Conservation (phyloP, 1,140 invertebrate genomes). For the Microplitis demolitor region DNA sequence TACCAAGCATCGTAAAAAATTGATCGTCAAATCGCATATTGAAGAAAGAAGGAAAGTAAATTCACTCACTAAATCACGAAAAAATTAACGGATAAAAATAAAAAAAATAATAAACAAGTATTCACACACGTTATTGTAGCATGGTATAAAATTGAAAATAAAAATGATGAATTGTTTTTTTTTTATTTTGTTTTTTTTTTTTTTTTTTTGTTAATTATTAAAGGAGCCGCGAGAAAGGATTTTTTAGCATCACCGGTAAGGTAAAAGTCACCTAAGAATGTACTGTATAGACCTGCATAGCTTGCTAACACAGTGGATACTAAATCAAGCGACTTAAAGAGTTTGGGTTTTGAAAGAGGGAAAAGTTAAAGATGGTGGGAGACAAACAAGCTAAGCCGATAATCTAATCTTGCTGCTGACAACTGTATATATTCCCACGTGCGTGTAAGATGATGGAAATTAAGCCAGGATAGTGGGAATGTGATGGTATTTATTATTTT, state of each 20-base stretch:
- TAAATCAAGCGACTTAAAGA: conserved; percentile 38
- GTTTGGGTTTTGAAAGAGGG: conserved; percentile 40
- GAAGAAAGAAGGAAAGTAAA: background rate
- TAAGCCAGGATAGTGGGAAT: background rate
- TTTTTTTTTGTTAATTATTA: background rate
- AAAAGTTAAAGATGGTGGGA: conserved; percentile 22
- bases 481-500: background rate
- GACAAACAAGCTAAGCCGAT: conserved; percentile 29
- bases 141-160: too few relatives aligned
- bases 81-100: background rate
- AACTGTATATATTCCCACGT: conserved; percentile 17
- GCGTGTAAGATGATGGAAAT: background rate
- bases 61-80: conserved; percentile 2
- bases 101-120: too few relatives aligned
- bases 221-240: background rate
- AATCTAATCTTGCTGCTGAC: conserved; percentile 38
- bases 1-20: conserved; percentile 39
- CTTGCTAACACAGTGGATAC: conserved; percentile 32
- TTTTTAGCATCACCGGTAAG: background rate
- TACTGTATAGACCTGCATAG: background rate
- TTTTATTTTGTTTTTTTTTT: background rate
- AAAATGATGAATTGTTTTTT: background rate
- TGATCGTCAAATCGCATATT: conserved; percentile 43
- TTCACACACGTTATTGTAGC: too few relatives aligned
- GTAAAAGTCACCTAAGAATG: background rate